Evolutionary conservation across 1,140 invertebrate species (phyloP), one percentile per base, ranked within the genome.

Genomic region (Amyelois transitella): DNA sequence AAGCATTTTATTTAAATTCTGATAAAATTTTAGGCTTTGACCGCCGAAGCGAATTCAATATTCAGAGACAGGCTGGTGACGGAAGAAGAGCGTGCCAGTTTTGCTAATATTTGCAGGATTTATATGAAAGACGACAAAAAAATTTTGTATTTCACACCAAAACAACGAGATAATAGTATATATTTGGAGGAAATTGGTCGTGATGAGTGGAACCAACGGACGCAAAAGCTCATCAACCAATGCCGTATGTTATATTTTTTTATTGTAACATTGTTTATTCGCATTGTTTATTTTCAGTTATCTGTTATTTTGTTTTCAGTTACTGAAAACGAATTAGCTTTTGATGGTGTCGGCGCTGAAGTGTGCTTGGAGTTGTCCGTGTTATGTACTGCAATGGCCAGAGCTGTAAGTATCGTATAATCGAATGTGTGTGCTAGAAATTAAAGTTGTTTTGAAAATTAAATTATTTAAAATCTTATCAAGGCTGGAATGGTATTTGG

Each of bases 41-140:
- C 90, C 32, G 92, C 95, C 71, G 96, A 98, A 90, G 93, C 93
- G 4, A 80, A 90, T 19, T 85, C 93, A 61, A 90, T 96, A 64
- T 98, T 98, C 81, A 89, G 90, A 58, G 95, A 97, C 72, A 91
- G 93, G 69, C 87, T 98, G 18, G 91, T 93, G 1, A 91, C 90
- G 24, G 81, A 90, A 19, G 91, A 95, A 18, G 92, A 96, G 61
- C 90, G 90, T 44, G 76, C 83, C 2, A 90, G 91, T 72, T 96
- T 96, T 78, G 91, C 94, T 64, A 74, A 86, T 5, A 91, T 96
- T 58, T 61, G 56, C 2, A 54, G 68, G 52, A 68, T 64, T 55
- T 62, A 71, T 77, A 53, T 87, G 5, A 77, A 80, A 45, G 53
- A 60, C 14, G 58, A 72, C 1, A 63, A 28, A 2, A 66, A 81